A percentile compares a stretch with the other conserved stretches of the same genome.
Evolutionary conservation across 1,140 invertebrate genomes (phyloP).

Genomic region (Halotydeus destructor): DNA sequence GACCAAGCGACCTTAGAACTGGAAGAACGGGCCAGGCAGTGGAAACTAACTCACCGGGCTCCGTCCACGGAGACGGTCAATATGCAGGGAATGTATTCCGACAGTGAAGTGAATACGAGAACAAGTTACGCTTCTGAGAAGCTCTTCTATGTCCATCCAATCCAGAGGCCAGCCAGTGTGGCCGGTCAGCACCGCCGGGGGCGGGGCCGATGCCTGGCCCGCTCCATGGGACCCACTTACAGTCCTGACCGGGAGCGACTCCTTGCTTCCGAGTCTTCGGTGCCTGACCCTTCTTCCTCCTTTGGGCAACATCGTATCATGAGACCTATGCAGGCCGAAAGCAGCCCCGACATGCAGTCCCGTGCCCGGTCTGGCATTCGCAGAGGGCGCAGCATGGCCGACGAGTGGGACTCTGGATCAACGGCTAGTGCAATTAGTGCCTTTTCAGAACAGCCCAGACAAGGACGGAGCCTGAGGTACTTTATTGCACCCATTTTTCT

Average conservation of each 20-base stretch:
- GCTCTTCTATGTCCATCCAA: neutral
- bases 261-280: too few species aligned
- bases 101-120: slow-evolving; percentile 15
- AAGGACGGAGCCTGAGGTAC: neutral
- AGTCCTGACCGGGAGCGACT: too few species aligned
- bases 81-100: slow-evolving; percentile 15
- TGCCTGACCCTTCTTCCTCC: too few species aligned
- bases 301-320: too few species aligned
- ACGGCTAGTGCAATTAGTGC: slow-evolving; percentile 17
- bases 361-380: neutral
- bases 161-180: neutral
- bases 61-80: slow-evolving; percentile 4
- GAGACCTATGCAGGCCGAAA: neutral
- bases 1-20: slow-evolving; percentile 40
- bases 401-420: slow-evolving; percentile 18
- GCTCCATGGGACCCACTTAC: neutral
- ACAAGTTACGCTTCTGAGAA: neutral
- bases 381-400: neutral
- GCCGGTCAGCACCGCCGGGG: neutral
- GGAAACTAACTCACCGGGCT: slow-evolving; percentile 26
- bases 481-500: too few species aligned
- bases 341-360: neutral
- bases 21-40: slow-evolving; percentile 51
- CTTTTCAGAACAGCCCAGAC: slow-evolving; percentile 11
- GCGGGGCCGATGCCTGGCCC: neutral